phyloP scores from a whole-genome alignment of 2,888 invertebrate genomes.

The Hipparchia sbordonii region DNA sequence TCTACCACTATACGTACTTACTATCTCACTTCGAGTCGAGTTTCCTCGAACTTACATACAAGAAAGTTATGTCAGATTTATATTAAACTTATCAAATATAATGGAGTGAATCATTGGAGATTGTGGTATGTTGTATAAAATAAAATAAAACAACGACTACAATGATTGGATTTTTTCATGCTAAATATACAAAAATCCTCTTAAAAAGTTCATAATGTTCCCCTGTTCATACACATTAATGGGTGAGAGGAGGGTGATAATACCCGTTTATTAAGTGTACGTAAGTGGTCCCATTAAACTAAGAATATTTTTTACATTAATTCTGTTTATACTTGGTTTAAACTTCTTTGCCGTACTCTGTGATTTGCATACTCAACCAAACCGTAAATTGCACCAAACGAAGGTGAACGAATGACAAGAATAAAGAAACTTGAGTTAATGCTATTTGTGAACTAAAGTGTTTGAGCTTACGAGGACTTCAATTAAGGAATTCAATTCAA shows the following conservation, averaged over 20 bases:
- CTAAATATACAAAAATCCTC: too few relatives aligned
- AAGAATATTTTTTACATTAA: conserved; percentile 15
- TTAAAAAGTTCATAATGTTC: not conserved
- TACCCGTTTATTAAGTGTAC: conserved; percentile 13
- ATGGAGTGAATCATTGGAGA: too few relatives aligned
- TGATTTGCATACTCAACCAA: conserved; percentile 10
- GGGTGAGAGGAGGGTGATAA: not conserved
- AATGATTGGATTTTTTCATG: not conserved
- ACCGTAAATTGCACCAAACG: not conserved
- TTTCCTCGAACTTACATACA: too few relatives aligned
- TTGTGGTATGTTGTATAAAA: too few relatives aligned
- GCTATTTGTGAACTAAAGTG: not conserved
- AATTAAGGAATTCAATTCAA: too few relatives aligned
- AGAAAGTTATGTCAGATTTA: too few relatives aligned
- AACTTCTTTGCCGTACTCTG: not conserved
- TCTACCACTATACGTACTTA: too few relatives aligned
- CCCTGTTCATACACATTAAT: not conserved
- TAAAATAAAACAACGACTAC: not conserved
- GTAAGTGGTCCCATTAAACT: conserved; percentile 24
- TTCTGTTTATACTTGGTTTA: conserved; percentile 16
- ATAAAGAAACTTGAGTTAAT: not conserved
- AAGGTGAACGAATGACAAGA: not conserved
- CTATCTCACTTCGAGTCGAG: too few relatives aligned
- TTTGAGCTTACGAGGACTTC: too few relatives aligned
- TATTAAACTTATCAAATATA: too few relatives aligned